Evolutionary conservation across 2,888 invertebrate genomes (phyloP).

Genomic region (Spodoptera exigua): DNA sequence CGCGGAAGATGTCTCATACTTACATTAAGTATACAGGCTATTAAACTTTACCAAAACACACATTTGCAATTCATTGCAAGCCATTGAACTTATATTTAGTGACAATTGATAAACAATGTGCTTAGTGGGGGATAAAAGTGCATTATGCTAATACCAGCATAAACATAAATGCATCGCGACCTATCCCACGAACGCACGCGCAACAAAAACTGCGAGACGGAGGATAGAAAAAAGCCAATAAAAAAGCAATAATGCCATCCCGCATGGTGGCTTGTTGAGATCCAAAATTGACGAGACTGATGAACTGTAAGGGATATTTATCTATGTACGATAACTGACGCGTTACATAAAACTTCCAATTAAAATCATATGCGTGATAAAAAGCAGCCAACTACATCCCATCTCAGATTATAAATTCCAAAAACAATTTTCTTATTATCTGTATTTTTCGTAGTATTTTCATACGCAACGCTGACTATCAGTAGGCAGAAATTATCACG

Average conservation of each 20-base stretch:
- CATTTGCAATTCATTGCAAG: slow-evolving; percentile 60
- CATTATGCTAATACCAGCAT: slow-evolving; percentile 89
- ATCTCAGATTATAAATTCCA: slow-evolving; percentile 21
- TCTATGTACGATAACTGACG: slow-evolving; percentile 54
- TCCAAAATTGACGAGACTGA: slow-evolving; percentile 85
- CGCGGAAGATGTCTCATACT: slow-evolving; percentile 65
- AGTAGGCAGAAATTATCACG: slow-evolving; percentile 47
- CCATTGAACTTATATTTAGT: slow-evolving; percentile 53
- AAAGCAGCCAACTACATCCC: slow-evolving; percentile 30
- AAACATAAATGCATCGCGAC: slow-evolving; percentile 77
- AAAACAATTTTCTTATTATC: slow-evolving; percentile 15
- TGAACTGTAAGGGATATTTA: slow-evolving; percentile 76
- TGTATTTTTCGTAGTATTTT: slow-evolving; percentile 28
- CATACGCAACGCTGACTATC: slow-evolving; percentile 38
- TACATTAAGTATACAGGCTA: slow-evolving; percentile 57
- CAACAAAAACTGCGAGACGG: slow-evolving; percentile 84
- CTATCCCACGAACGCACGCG: slow-evolving; percentile 85
- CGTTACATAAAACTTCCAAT: slow-evolving; percentile 35
- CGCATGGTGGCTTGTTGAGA: slow-evolving; percentile 87
- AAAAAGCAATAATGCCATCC: slow-evolving; percentile 89
- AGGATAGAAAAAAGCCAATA: slow-evolving; percentile 85
- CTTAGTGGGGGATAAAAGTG: slow-evolving; percentile 73
- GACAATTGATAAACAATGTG: slow-evolving; percentile 77
- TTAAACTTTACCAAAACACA: slow-evolving; percentile 62
- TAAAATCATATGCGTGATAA: slow-evolving; percentile 10